Conservation (phyloP, 1,140 invertebrate species). For the Matsumurasca onukii region DNA sequence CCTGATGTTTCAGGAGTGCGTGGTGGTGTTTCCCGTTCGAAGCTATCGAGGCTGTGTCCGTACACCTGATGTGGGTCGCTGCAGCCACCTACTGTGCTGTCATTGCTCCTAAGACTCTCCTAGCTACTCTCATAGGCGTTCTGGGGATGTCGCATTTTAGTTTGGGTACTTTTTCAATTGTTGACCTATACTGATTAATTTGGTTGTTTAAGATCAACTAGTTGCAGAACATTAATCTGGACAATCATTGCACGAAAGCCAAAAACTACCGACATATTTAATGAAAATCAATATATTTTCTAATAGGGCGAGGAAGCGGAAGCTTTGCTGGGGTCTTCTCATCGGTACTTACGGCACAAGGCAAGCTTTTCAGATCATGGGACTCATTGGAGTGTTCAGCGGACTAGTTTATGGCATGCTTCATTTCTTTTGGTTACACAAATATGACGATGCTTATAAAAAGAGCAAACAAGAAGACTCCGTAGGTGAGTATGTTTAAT, state of each 20-base stretch:
- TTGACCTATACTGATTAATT: too few species aligned
- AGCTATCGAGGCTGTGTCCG: slow-evolving; percentile 79
- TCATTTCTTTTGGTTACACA: slow-evolving; percentile 69
- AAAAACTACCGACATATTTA: not conserved
- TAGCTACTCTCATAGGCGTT: slow-evolving; percentile 79
- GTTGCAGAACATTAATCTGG: not conserved
- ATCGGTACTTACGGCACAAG: slow-evolving; percentile 70
- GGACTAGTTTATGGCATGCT: slow-evolving; percentile 67
- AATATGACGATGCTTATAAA: slow-evolving; percentile 53
- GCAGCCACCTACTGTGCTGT: slow-evolving; percentile 80
- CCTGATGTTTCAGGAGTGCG: slow-evolving; percentile 67
- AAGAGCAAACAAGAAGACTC: slow-evolving; percentile 34
- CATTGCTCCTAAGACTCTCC: slow-evolving; percentile 72
- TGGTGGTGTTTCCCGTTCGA: slow-evolving; percentile 87
- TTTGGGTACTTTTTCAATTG: slow-evolving; percentile 58
- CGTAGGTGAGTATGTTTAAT: slow-evolving; percentile 10
- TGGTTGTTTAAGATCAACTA: too few species aligned
- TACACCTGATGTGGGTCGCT: slow-evolving; percentile 87
- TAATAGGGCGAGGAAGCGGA: slow-evolving; percentile 68
- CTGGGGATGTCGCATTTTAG: slow-evolving; percentile 82
- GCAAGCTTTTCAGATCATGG: slow-evolving; percentile 74
- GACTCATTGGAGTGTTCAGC: slow-evolving; percentile 63
- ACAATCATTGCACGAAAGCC: not conserved
- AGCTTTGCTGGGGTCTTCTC: slow-evolving; percentile 77
- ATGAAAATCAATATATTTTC: not conserved